These are phyloP conservation scores for Baccha elongata DNA, from an alignment of 2,888 invertebrate genomes.

Conservation along the genomic window DNA sequence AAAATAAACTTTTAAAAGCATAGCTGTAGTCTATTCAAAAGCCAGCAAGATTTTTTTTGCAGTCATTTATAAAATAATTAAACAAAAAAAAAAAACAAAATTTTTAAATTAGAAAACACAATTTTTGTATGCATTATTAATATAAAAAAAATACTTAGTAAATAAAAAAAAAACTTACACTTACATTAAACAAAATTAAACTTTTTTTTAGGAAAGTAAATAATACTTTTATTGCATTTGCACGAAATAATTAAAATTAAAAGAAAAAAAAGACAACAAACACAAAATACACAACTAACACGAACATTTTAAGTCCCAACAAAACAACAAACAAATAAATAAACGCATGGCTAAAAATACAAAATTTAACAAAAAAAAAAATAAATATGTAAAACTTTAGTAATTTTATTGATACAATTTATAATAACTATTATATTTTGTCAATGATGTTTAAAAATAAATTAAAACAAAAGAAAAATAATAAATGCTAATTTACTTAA, in stretches of 20 bases:
- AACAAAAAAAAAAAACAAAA: conserved; percentile 43
- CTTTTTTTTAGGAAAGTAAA: conserved; percentile 60
- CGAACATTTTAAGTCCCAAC: conserved; percentile 33
- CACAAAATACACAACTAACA: conserved; percentile 52
- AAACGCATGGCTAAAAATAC: conserved; percentile 60
- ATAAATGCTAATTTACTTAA: conserved; percentile 51
- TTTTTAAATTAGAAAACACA: conserved; percentile 54
- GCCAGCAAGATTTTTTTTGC: conserved; percentile 67
- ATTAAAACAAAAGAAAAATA: conserved; percentile 56
- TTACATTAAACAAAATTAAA: conserved; percentile 45
- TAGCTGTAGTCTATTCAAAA: conserved; percentile 64
- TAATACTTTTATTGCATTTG: conserved; percentile 70
- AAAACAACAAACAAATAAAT: conserved; percentile 29
- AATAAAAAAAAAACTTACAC: conserved; percentile 22
- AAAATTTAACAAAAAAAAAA: conserved; percentile 31
- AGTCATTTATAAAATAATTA: conserved; percentile 45
- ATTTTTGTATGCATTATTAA: conserved; percentile 72
- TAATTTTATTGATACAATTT: conserved; percentile 68
- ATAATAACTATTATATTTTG: conserved; percentile 74
- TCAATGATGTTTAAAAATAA: conserved; percentile 70
- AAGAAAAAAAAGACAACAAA: conserved; percentile 37
- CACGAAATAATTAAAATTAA: conserved; percentile 57
- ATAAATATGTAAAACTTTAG: conserved; percentile 29
- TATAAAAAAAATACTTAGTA: conserved; percentile 65
- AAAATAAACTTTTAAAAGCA: conserved; percentile 57